These are phyloP conservation scores for Phoenoteleia sp. DNA, from an alignment of 2,888 invertebrate species.

Conservation along the genomic window DNA sequence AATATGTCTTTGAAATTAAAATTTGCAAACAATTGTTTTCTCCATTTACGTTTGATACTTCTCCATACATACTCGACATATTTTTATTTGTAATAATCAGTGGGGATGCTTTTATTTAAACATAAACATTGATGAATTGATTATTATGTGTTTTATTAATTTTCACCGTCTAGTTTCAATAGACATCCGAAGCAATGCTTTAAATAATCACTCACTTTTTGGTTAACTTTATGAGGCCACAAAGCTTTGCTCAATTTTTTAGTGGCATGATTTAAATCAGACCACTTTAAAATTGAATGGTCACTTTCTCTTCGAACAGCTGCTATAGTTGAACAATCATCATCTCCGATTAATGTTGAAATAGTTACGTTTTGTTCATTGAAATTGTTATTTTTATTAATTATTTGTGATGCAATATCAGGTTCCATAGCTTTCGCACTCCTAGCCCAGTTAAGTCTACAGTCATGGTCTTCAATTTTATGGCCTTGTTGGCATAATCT, in stretches of 20 bases:
- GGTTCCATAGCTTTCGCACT: slow-evolving; percentile 6
- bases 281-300: slow-evolving; percentile 6
- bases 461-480: not conserved
- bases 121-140: no score
- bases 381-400: not conserved
- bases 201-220: no score
- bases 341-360: slow-evolving; percentile 62
- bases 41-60: no score
- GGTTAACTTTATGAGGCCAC: no score
- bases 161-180: no score
- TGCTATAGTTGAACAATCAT: slow-evolving; percentile 66
- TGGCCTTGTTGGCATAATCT: not conserved
- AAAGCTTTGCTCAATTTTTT: not conserved
- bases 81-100: no score
- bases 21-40: no score
- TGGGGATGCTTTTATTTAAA: no score
- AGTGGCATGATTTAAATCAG: slow-evolving; percentile 12
- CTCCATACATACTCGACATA: no score
- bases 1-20: no score
- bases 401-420: not conserved
- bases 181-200: no score
- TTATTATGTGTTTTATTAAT: no score
- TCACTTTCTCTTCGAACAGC: slow-evolving; percentile 1
- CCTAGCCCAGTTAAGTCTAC: not conserved
- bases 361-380: slow-evolving; percentile 9